Conservation (phyloP, 1,140 invertebrate genomes). For the Drosophila sulfurigaster region DNA sequence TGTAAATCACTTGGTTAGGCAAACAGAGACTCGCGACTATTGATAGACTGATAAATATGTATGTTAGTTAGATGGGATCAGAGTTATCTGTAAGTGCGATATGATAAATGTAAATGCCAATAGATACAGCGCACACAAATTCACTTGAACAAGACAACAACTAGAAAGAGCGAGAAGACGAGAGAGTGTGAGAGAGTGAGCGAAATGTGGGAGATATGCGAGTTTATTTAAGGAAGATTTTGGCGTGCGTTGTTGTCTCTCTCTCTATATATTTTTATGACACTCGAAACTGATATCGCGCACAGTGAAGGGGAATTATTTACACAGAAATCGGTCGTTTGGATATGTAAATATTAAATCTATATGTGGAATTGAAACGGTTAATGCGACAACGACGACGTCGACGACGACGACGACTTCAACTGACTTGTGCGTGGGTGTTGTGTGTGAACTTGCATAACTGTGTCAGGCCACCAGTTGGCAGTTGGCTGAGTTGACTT, state of each 20-base stretch:
- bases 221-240: constrained; percentile 71
- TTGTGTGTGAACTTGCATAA: constrained; percentile 77
- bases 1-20: constrained; percentile 75
- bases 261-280: constrained; percentile 48
- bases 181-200: constrained; percentile 3
- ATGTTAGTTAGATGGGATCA: constrained; percentile 17
- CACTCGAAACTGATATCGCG: constrained; percentile 55
- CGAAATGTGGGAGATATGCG: background rate
- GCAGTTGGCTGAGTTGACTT: constrained; percentile 2
- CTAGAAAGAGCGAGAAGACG: background rate
- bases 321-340: constrained; percentile 44
- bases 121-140: constrained; percentile 53
- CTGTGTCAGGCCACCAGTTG: constrained; percentile 62
- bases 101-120: constrained; percentile 48
- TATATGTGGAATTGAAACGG: constrained; percentile 40
- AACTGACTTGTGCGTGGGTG: constrained; percentile 64
- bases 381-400: constrained; percentile 9
- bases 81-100: constrained; percentile 11
- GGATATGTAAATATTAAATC: constrained; percentile 59
- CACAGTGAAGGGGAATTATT: constrained; percentile 49
- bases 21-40: constrained; percentile 41
- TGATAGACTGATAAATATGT: constrained; percentile 32
- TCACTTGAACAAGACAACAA: constrained; percentile 68
- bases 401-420: constrained; percentile 27
- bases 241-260: constrained; percentile 48